Evolutionary conservation across 2,888 invertebrate species (phyloP).

Genomic region (Boloria selene): DNA sequence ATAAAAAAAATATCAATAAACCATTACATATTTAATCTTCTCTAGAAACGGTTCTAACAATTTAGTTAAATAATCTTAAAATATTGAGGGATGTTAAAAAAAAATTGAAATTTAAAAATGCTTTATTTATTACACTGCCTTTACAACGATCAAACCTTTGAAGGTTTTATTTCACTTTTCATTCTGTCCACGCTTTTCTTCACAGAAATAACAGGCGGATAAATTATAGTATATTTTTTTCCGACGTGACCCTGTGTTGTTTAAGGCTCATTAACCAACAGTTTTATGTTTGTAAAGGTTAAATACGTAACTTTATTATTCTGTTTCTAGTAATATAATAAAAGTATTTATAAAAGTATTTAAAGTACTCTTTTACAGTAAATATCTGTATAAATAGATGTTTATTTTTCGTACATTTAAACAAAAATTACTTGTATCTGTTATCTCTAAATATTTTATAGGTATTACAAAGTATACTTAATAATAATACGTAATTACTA

Average conservation of each 20-base stretch:
- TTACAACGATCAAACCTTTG: background rate
- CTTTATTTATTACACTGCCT: background rate
- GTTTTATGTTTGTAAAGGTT: slow-evolving; percentile 1
- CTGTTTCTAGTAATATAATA: background rate
- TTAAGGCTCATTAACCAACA: slow-evolving; percentile 16
- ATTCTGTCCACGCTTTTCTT: slow-evolving; percentile 19
- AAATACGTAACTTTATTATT: background rate
- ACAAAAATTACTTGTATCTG: too few relatives aligned
- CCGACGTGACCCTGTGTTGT: slow-evolving; percentile 18
- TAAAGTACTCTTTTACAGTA: too few relatives aligned
- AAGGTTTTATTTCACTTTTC: slow-evolving; percentile 9
- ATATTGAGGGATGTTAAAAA: background rate
- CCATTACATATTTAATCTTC: too few relatives aligned
- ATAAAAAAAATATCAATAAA: too few relatives aligned
- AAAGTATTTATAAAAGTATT: too few relatives aligned
- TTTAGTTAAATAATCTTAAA: background rate
- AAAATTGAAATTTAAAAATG: background rate
- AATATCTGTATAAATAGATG: too few relatives aligned
- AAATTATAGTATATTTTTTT: slow-evolving; percentile 18
- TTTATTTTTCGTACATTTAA: too few relatives aligned
- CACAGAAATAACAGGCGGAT: slow-evolving; percentile 9
- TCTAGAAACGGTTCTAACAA: background rate
- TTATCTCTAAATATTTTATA: too few relatives aligned
- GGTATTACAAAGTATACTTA: too few relatives aligned
- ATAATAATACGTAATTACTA: too few relatives aligned